These are phyloP conservation scores for Thelaira solivaga DNA, from an alignment of 2,888 invertebrate species.

Conservation along the genomic window DNA sequence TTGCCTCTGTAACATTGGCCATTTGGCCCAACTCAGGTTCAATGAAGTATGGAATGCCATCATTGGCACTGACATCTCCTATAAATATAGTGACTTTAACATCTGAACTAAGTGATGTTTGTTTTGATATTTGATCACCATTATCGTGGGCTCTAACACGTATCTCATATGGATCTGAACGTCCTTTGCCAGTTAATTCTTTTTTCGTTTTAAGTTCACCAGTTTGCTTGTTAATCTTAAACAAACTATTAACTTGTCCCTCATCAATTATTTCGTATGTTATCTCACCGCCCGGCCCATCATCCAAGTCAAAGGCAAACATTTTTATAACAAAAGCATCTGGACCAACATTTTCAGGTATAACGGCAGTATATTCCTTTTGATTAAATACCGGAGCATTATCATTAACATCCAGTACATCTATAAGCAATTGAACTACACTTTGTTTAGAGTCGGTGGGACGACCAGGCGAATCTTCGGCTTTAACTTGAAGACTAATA, in stretches of 20 bases:
- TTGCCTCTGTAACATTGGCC: conserved; percentile 84
- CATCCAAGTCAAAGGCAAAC: conserved; percentile 86
- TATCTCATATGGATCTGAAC: conserved; percentile 84
- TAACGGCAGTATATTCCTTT: conserved; percentile 82
- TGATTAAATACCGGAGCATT: conserved; percentile 85
- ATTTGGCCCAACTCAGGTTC: conserved; percentile 83
- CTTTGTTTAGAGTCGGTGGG: conserved; percentile 82
- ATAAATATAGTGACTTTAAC: conserved; percentile 83
- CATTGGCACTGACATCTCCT: conserved; percentile 88
- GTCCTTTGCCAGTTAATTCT: conserved; percentile 85
- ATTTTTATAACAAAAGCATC: conserved; percentile 83
- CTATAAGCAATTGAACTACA: conserved; percentile 81
- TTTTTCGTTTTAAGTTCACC: conserved; percentile 84
- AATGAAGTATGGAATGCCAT: conserved; percentile 87
- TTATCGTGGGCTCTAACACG: conserved; percentile 84
- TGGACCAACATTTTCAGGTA: conserved; percentile 85
- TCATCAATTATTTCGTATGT: conserved; percentile 85
- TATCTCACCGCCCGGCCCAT: conserved; percentile 84
- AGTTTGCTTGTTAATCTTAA: conserved; percentile 81
- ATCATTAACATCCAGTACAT: conserved; percentile 88
- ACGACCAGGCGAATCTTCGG: conserved; percentile 86
- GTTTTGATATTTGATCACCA: conserved; percentile 79
- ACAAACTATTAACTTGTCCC: conserved; percentile 84
- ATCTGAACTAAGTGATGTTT: conserved; percentile 80
- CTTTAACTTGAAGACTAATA: conserved; percentile 84